Conservation (phyloP, 2,797 vertebrate genomes). For the Eulemur rubriventer region DNA sequence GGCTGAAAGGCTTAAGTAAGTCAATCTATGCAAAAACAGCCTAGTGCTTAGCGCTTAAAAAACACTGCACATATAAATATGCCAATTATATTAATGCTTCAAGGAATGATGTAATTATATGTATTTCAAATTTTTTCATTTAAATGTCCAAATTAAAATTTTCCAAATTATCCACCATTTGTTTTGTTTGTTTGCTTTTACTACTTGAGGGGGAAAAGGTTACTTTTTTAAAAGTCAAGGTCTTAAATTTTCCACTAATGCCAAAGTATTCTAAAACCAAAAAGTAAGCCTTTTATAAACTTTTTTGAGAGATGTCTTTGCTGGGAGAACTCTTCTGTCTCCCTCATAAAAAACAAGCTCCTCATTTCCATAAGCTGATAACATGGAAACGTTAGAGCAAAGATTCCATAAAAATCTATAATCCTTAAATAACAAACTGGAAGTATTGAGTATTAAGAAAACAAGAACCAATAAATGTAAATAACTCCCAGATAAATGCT, state of each 20-base stretch:
- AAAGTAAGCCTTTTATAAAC: background rate
- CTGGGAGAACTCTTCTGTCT: background rate
- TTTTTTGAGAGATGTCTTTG: background rate
- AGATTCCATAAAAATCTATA: background rate
- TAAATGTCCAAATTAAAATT: background rate
- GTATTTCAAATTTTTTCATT: background rate
- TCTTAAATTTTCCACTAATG: background rate
- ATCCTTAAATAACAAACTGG: constrained; percentile 50
- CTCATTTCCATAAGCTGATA: background rate
- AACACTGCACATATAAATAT: background rate
- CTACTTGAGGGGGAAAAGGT: background rate
- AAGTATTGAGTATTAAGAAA: constrained; percentile 28
- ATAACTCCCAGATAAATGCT: constrained; percentile 36
- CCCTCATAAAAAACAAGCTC: background rate
- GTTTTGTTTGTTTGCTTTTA: background rate
- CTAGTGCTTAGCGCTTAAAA: background rate
- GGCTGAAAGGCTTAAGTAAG: background rate
- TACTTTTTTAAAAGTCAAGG: background rate
- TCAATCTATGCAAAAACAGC: background rate
- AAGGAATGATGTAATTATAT: background rate
- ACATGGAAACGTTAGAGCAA: background rate
- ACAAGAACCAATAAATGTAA: constrained; percentile 53
- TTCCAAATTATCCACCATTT: background rate
- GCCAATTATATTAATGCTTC: background rate
- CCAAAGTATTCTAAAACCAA: background rate